A percentile compares a stretch with the other conserved stretches of the same genome.
phyloP scores from a whole-genome alignment of 2,888 invertebrate species.

The Neoaliturus tenellus region DNA sequence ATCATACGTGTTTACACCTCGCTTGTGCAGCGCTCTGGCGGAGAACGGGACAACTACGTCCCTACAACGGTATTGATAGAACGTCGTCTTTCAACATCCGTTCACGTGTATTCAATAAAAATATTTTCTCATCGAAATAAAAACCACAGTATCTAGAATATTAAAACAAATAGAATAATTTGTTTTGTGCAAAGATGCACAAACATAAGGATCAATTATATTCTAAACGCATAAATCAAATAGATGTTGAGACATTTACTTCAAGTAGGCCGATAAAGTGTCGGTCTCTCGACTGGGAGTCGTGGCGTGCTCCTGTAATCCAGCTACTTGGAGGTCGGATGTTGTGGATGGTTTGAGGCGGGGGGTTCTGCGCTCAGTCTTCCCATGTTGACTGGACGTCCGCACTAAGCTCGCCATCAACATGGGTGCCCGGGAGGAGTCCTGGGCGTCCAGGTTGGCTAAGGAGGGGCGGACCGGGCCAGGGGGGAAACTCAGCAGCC shows the following conservation, averaged over 20 bases:
- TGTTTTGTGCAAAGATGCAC: not conserved
- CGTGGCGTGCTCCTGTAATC: conserved; percentile 99
- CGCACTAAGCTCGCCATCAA: conserved; percentile 98
- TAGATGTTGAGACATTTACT: no score
- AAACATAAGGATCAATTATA: not conserved
- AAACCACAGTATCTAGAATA: not conserved
- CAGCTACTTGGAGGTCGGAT: conserved; percentile 80
- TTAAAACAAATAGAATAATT: not conserved
- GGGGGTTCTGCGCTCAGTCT: conserved; percentile 82
- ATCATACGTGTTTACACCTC: not conserved
- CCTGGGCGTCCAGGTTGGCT: conserved; percentile 90
- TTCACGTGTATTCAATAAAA: not conserved
- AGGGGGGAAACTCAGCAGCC: conserved; percentile 99
- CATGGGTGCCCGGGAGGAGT: conserved; percentile 95
- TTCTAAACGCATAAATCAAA: not conserved
- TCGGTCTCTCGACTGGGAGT: not conserved
- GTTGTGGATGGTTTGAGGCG: conserved; percentile 95
- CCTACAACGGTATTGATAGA: not conserved
- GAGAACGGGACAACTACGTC: not conserved
- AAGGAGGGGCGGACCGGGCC: conserved; percentile 97
- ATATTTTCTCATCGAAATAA: not conserved
- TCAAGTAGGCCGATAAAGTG: not conserved
- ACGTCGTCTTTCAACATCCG: not conserved
- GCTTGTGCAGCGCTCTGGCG: not conserved
- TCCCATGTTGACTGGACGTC: conserved; percentile 94